Evolutionary conservation across 2,113 vertebrate genomes (phyloP).

Genomic region (Microcebus ravelobensis): DNA sequence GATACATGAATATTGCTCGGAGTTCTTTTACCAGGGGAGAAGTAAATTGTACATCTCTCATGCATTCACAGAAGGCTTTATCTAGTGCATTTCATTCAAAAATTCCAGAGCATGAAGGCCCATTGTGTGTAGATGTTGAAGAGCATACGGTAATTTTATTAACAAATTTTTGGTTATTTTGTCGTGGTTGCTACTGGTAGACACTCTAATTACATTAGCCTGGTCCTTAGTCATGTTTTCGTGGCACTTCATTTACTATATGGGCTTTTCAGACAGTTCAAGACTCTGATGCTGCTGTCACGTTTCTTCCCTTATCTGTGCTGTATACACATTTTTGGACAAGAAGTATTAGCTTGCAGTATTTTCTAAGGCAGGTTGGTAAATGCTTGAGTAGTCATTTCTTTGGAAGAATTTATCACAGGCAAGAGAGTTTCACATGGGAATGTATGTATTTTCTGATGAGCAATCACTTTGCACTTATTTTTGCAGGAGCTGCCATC

Average conservation of each 20-base stretch:
- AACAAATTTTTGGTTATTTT: background rate
- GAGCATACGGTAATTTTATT: background rate
- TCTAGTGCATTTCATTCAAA: conserved; percentile 55
- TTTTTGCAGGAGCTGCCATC: conserved; percentile 70
- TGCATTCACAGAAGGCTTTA: background rate
- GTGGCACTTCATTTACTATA: background rate
- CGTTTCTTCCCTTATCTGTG: conserved; percentile 59
- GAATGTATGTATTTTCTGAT: conserved; percentile 75
- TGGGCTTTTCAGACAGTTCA: conserved; percentile 37
- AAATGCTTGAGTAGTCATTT: conserved; percentile 76
- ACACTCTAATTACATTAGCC: background rate
- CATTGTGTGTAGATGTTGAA: conserved; percentile 20
- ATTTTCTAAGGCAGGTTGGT: conserved; percentile 64
- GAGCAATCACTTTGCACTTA: conserved; percentile 79
- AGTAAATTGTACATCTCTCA: background rate
- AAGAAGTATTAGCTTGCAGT: conserved; percentile 64
- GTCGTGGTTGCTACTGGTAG: background rate
- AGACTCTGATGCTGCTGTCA: background rate
- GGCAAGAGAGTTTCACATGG: conserved; percentile 65
- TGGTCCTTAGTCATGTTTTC: background rate
- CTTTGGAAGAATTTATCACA: conserved; percentile 71
- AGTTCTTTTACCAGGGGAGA: background rate
- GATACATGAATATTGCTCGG: background rate
- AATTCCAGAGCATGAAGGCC: conserved; percentile 17
- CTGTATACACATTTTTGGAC: conserved; percentile 69